Evolutionary conservation across 2,113 vertebrate species (phyloP), one percentile per base, ranked within the genome.

Genomic region (Eublepharis macularius): DNA sequence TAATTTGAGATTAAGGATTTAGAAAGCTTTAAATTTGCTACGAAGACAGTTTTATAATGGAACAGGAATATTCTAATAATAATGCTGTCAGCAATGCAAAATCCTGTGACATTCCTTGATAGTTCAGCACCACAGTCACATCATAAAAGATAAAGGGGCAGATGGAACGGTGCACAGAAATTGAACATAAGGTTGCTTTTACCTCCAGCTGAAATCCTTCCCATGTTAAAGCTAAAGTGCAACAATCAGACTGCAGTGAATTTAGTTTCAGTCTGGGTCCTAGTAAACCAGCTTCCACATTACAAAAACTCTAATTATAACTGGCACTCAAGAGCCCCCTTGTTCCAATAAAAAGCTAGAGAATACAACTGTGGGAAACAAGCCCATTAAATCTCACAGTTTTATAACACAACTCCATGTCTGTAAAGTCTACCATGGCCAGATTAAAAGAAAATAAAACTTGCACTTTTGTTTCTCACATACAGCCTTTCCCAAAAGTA

Each of bases 21-120:
- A 84, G 81, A 88, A 16, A 32, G 4, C 2, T 82, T 75, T 79
- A 81, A 6, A 68, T 81, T 90, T 89, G 84, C 74, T 84, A 32
- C 1, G 86, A 87, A 82, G 13, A 8, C 29, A 63, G 36, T 41
- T 41, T 57, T 83, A 24, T 19, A 32, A 75, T n/a, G 88, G 65
- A 91, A 86, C 24, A 26, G 17, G 34, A 90, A 19, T 49, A 41
- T 34, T 41, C 76, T 85, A 82, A 49, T 54, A 11, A 80, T 4
- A 80, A 16, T 7, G 6, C 57, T 47, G 1, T 73, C 81, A 91
- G 83, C 13, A 90, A 65, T 69, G 6, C 86, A 86, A 69, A 81
- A 81, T 4, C 75, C 68, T 29, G 10, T 57, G 88, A 69, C 47
- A 54, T 76, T 81, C 72, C 36, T 76, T 81, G 72, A 76, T 68